These are phyloP conservation scores for Plecturocebus donacophilus DNA, from an alignment of 2,113 vertebrate species.

Conservation along the genomic window DNA sequence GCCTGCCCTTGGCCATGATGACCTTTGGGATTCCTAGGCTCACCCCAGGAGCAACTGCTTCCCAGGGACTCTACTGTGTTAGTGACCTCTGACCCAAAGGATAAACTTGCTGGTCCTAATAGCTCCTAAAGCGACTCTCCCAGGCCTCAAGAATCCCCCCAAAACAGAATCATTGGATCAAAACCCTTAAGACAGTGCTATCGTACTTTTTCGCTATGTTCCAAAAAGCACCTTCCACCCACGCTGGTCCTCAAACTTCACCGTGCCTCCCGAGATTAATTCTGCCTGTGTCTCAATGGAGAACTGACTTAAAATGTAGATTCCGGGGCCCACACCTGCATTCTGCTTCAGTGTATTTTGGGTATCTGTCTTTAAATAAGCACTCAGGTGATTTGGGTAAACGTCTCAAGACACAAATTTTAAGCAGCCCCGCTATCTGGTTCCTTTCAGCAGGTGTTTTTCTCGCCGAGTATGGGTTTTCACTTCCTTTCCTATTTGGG, in stretches of 20 bases:
- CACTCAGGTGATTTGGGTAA: neutral
- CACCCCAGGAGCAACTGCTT: neutral
- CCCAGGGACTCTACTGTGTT: neutral
- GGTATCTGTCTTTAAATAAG: constrained; percentile 33
- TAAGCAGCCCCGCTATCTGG: neutral
- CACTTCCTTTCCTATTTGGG: constrained; percentile 15
- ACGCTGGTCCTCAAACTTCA: neutral
- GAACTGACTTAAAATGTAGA: neutral
- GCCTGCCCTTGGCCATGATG: neutral
- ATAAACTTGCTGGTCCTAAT: neutral
- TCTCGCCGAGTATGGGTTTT: neutral
- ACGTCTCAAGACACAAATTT: neutral
- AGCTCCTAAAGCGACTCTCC: neutral
- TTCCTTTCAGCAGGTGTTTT: neutral
- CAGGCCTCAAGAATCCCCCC: neutral
- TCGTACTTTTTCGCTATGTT: neutral
- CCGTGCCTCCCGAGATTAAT: neutral
- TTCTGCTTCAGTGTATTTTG: neutral
- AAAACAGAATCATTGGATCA: neutral
- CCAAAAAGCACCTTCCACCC: neutral
- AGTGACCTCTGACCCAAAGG: neutral
- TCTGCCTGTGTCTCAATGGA: neutral
- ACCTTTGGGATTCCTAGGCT: neutral
- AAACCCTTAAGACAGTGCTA: neutral
- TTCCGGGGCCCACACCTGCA: neutral